phyloP scores from a whole-genome alignment of 2,797 vertebrate genomes.

The Propithecus deckenii region DNA sequence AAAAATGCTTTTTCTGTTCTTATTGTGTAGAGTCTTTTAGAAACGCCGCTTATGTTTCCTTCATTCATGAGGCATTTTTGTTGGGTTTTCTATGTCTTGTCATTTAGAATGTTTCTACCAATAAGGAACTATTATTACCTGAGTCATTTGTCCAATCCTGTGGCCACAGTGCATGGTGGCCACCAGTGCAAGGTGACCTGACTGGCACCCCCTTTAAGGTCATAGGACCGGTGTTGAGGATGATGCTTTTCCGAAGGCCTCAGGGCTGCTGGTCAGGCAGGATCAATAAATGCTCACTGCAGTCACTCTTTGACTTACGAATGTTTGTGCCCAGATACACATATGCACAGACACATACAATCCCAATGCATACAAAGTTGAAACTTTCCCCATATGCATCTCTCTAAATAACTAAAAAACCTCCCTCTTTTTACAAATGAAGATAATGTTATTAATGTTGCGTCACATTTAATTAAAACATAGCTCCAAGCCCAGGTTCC shows the following conservation, averaged over 20 bases:
- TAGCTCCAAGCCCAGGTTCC: background rate
- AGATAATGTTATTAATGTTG: background rate
- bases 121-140: background rate
- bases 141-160: background rate
- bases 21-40: background rate
- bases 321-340: background rate
- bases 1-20: background rate
- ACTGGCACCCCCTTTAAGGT: background rate
- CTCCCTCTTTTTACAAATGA: background rate
- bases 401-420: background rate
- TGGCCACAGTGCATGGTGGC: background rate
- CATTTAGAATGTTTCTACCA: background rate
- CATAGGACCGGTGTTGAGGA: background rate
- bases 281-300: background rate
- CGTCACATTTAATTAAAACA: background rate
- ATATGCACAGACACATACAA: background rate
- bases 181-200: background rate
- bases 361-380: rapidly evolving
- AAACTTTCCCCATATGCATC: too few relatives aligned
- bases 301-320: background rate
- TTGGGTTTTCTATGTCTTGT: background rate
- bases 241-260: background rate
- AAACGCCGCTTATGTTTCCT: background rate
- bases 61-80: background rate
- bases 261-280: background rate